Conservation (phyloP, 2,113 vertebrate species). For the Charadrius vociferus region DNA sequence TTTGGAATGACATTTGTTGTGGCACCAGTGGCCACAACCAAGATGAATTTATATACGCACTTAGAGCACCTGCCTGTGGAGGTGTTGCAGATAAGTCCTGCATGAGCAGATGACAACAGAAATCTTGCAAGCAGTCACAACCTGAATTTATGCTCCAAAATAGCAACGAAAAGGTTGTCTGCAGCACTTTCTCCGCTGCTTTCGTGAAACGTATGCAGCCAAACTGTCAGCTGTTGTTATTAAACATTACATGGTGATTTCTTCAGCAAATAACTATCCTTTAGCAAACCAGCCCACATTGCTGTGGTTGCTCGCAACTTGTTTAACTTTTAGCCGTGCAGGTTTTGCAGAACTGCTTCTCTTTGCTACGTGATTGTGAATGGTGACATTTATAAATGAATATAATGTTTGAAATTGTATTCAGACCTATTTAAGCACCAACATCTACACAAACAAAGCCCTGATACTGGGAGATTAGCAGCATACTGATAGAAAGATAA, state of each 20-base stretch:
- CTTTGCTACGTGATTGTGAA: background rate
- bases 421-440: background rate
- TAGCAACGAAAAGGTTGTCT: background rate
- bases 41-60: conserved; percentile 53
- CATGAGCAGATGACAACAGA: conserved; percentile 53
- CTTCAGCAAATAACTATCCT: background rate
- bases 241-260: background rate
- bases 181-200: background rate
- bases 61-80: conserved; percentile 50
- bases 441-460: conserved; percentile 9
- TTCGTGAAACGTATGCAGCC: background rate
- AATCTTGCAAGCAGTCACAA: background rate
- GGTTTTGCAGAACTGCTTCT: background rate
- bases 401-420: background rate
- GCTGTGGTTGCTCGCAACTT: background rate
- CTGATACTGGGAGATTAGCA: background rate
- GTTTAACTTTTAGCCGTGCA: background rate
- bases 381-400: background rate
- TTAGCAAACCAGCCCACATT: background rate
- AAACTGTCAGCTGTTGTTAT: background rate
- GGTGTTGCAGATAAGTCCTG: conserved; percentile 40
- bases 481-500: conserved; percentile 1
- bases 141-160: background rate
- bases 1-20: conserved; percentile 68
- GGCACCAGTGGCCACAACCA: conserved; percentile 45